Evolutionary conservation across 1,140 invertebrate genomes (phyloP), one percentile per base, ranked within the genome.

Genomic region (Dolichoris vasculosae): DNA sequence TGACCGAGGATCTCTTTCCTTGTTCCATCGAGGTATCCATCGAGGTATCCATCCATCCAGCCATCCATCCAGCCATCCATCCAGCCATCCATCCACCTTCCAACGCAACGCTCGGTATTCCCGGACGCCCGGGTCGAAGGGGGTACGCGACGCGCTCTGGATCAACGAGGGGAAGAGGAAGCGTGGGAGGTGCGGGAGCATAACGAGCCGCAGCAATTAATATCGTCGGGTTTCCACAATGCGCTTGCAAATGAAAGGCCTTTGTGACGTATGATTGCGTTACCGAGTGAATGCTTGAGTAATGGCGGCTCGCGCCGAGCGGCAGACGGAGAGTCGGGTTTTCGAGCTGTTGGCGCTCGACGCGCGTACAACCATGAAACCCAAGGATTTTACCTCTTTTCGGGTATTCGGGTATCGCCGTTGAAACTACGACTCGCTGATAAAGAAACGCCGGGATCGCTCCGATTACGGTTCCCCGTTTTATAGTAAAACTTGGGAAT

Each of bases 191-290:
- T 86, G 85, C 82, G 85, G 88, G 78, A 88, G 91, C 90, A 92
- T 93, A 93, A 93, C 93, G 93, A 93, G 93, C 92, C 89, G 90
- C 90, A 92, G 92, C 92, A 93, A 93, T 93, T 93, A 93, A 93
- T 93, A 93, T 93, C 91, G 90, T 90, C 88, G 89, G 80, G 91
- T 92, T 93, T 93, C 91, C 92, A 93, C 93, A 93, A 93, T 93
- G 93, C 92, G 92, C 93, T 93, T 93, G 93, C 93, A 93, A 93
- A 93, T 93, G 93, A 93, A 93, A 93, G 93, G 92, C 91, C 92
- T 93, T 93, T 93, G 93, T 93, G 93, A 93, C 93, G 93, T 93
- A 92, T 93, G 93, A 93, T 93, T 93, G 92, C 92, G 92, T 92
- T 93, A 91, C 90, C 92, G 90, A 92, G 92, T 93, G 93, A 93